Evolutionary conservation across 2,113 vertebrate genomes (phyloP), one percentile per base, ranked within the genome.

Genomic region (Nothobranchius furzeri): DNA sequence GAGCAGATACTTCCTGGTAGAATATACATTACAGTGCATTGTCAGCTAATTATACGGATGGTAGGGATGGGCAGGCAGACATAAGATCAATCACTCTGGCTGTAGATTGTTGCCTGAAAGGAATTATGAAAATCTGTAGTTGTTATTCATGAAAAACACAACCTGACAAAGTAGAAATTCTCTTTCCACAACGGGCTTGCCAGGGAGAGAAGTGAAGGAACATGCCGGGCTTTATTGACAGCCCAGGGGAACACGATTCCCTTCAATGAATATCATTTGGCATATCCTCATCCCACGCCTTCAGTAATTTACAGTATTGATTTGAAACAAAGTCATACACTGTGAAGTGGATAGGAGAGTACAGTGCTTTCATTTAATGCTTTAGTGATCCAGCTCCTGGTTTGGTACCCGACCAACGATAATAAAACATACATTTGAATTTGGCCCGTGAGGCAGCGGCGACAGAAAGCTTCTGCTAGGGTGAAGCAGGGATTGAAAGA

Each of bases 81-180:
- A 74, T 63, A 76, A 84, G 78, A 89, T 75, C 87, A 86, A 88
- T 89, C 89, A 86, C 80, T 75, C 77, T 77, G 58, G 54, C 51
- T 67, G 74, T 61, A 57, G 37, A 61, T 78, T 69, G 0, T 0
- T 73, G 75, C 82, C 76, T 86, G 71, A 78, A 64, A 73, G 75
- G 87, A 89, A 87, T 89, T 80, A 86, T 83, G 75, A 88, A 87
- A 81, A 87, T 82, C 89, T 90, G 81, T 88, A 85, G 93, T 92
- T 91, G 85, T 90, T 94, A 91, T 93, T 93, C 91, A 93, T 91
- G 89, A 85, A 94, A 94, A 93, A 89, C 75, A 87, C 81, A 86
- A 70, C 67, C 81, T 55, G 80, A 81, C 85, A 82, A 88, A 83
- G 56, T 70, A 89, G 81, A 80, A 80, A 64, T 73, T 70, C 84